Conservation (phyloP, 2,797 vertebrate genomes). For the Pempheris klunzingeri region DNA sequence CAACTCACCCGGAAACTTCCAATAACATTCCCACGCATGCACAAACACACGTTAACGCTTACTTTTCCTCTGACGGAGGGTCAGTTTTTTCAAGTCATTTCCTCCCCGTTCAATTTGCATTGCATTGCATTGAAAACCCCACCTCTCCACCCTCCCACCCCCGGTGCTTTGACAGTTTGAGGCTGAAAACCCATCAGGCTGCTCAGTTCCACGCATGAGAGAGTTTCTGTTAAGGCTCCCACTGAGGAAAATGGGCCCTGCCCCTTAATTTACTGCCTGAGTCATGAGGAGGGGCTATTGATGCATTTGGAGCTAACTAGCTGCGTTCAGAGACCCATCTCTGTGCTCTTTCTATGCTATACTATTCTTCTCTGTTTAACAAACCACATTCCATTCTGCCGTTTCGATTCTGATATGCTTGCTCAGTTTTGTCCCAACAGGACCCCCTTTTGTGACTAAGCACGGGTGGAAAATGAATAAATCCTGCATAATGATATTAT, state of each 20-base stretch:
- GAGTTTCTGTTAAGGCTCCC: conserved; percentile 73
- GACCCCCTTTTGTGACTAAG: conserved; percentile 20
- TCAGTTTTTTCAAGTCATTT: conserved; percentile 29
- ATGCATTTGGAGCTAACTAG: conserved; percentile 74
- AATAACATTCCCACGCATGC: conserved; percentile 8
- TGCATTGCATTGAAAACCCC: conserved; percentile 37
- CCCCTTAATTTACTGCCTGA: conserved; percentile 76
- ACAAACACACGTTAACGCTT: background rate
- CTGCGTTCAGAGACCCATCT: conserved; percentile 55
- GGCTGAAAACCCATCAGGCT: conserved; percentile 73
- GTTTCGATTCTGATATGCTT: conserved; percentile 24
- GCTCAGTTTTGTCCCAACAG: background rate
- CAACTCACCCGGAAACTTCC: conserved; percentile 41
- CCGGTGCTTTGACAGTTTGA: conserved; percentile 66
- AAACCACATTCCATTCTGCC: conserved; percentile 10
- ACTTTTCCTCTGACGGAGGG: conserved; percentile 10
- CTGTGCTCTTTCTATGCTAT: conserved; percentile 21
- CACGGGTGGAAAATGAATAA: background rate
- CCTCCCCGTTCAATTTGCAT: conserved; percentile 49
- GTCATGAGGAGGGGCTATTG: conserved; percentile 62
- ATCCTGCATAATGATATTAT: background rate
- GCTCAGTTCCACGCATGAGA: conserved; percentile 72
- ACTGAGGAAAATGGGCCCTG: conserved; percentile 75
- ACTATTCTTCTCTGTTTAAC: conserved; percentile 41
- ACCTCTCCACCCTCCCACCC: background rate